phyloP scores from a whole-genome alignment of 2,113 vertebrate genomes.

The Centropus bengalensis region DNA sequence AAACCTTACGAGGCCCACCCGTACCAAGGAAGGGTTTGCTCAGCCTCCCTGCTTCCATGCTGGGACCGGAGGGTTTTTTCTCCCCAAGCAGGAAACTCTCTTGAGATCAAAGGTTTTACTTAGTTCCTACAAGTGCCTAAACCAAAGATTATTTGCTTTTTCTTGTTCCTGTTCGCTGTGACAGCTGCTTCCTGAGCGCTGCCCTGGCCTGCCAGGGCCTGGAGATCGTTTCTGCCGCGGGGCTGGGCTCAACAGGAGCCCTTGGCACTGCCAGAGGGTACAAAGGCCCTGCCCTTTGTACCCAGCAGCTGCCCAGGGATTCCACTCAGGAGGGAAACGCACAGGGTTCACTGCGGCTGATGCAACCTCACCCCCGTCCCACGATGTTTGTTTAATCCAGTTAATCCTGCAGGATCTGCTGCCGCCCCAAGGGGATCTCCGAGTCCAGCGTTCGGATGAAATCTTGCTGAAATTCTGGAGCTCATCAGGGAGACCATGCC shows the following conservation, averaged over 20 bases:
- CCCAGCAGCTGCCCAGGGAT: not conserved
- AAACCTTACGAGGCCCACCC: accelerated
- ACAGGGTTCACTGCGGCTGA: not conserved
- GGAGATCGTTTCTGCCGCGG: not conserved
- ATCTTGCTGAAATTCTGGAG: not conserved
- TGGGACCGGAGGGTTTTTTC: not conserved
- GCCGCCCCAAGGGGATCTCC: not conserved
- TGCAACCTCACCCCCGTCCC: not conserved
- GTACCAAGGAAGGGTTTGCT: not conserved
- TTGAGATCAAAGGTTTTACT: not conserved
- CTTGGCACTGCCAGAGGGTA: not conserved
- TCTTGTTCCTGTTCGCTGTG: not conserved
- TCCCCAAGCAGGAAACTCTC: not conserved
- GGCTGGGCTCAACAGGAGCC: accelerated
- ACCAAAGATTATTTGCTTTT: not conserved
- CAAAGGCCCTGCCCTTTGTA: not conserved
- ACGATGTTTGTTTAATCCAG: not conserved
- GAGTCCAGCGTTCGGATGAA: not conserved
- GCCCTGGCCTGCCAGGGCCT: not conserved
- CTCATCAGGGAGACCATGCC: not conserved
- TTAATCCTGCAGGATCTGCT: not conserved
- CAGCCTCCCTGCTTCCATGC: not conserved
- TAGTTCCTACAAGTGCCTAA: not conserved
- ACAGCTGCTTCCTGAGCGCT: not conserved
- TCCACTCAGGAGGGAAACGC: not conserved